Evolutionary conservation across 2,113 vertebrate genomes (phyloP).

Genomic region (Psettodes erumei): DNA sequence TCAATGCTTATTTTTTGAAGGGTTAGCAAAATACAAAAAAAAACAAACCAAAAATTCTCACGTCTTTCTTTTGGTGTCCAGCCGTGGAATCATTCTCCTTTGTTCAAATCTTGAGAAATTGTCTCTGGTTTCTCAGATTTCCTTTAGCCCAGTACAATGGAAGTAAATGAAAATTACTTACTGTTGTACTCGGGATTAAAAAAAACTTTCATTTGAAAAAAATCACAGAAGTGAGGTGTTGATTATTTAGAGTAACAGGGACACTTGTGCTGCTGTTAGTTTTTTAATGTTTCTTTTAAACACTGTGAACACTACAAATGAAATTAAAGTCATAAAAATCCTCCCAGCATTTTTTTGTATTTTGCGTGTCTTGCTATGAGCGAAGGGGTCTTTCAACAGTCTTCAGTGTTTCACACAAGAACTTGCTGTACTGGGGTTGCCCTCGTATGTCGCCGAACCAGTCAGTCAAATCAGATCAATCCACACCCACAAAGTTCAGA

Average conservation of each 20-base stretch:
- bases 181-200: not conserved
- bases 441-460: not conserved
- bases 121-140: not conserved
- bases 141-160: not conserved
- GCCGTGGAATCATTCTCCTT: not conserved
- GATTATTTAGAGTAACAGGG: too few relatives aligned
- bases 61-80: not conserved
- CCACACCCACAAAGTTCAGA: not conserved
- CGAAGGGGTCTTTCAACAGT: not conserved
- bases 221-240: not conserved
- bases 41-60: not conserved
- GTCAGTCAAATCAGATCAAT: not conserved
- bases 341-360: too few relatives aligned
- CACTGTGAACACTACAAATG: too few relatives aligned
- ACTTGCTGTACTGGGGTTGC: not conserved
- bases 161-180: not conserved
- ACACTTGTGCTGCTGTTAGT: too few relatives aligned
- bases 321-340: too few relatives aligned
- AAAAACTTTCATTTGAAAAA: not conserved
- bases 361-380: too few relatives aligned
- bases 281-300: too few relatives aligned
- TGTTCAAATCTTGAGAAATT: not conserved
- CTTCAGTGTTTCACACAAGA: too few relatives aligned
- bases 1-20: slow-evolving; percentile 2
- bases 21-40: not conserved